Conservation (phyloP, 2,113 vertebrate genomes). For the Meles meles region DNA sequence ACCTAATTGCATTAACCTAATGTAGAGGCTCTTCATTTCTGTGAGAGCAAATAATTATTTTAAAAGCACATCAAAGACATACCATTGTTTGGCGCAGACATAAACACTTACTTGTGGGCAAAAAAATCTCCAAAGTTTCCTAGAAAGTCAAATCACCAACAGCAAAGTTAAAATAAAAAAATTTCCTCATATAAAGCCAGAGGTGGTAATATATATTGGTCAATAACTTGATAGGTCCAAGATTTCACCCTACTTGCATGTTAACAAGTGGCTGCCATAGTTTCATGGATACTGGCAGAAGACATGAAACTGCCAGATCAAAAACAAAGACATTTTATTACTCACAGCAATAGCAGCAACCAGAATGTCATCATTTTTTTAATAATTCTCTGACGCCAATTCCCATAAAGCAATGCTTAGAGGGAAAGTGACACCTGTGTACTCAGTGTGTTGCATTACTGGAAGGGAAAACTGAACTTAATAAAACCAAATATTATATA, state of each 20-base stretch:
- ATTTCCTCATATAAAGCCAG: background rate
- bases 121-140: conserved; percentile 22
- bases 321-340: background rate
- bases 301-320: background rate
- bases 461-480: background rate
- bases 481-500: background rate
- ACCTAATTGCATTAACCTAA: conserved; percentile 73
- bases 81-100: conserved; percentile 65
- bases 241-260: background rate
- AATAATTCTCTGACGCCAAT: background rate
- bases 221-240: background rate
- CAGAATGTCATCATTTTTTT: background rate
- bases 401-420: background rate
- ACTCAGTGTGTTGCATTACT: background rate
- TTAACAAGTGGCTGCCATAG: background rate
- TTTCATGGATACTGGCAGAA: background rate
- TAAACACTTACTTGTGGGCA: conserved; percentile 35
- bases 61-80: conserved; percentile 73
- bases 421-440: background rate
- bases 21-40: conserved; percentile 73
- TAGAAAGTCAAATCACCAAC: conserved; percentile 64
- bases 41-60: conserved; percentile 72
- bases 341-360: background rate
- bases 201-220: background rate
- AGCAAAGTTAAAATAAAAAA: background rate